phyloP scores from a whole-genome alignment of 2,797 vertebrate species.

The Australoheros facetus region DNA sequence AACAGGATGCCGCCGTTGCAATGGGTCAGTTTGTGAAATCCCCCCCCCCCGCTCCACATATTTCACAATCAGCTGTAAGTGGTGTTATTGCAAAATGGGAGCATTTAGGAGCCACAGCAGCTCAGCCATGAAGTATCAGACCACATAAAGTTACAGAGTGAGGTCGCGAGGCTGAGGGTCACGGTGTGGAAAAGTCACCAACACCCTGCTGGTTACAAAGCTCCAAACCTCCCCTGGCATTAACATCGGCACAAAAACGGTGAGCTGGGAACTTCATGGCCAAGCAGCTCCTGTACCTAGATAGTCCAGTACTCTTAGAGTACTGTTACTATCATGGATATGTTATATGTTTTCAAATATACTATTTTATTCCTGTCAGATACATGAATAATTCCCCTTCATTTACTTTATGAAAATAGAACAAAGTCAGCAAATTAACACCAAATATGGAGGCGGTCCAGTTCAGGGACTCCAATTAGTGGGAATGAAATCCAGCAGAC shows the following conservation, averaged over 20 bases:
- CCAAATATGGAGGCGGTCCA: neutral
- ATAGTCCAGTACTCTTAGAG: neutral
- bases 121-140: neutral
- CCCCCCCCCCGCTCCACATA: too few species aligned
- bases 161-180: neutral
- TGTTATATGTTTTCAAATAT: neutral
- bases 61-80: neutral
- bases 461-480: neutral
- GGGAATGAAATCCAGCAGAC: neutral
- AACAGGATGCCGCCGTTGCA: neutral
- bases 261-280: neutral
- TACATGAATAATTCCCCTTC: neutral
- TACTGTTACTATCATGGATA: neutral
- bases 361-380: neutral
- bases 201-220: neutral
- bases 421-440: neutral
- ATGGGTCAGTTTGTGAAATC: neutral
- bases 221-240: neutral
- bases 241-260: neutral
- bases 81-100: neutral
- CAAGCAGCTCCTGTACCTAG: neutral
- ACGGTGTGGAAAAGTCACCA: neutral
- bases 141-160: neutral
- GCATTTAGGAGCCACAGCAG: neutral
- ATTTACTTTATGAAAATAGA: neutral